Base-by-base conservation (phyloP, 1,140 invertebrate genomes). In the Schlechtendalia chinensis region DNA sequence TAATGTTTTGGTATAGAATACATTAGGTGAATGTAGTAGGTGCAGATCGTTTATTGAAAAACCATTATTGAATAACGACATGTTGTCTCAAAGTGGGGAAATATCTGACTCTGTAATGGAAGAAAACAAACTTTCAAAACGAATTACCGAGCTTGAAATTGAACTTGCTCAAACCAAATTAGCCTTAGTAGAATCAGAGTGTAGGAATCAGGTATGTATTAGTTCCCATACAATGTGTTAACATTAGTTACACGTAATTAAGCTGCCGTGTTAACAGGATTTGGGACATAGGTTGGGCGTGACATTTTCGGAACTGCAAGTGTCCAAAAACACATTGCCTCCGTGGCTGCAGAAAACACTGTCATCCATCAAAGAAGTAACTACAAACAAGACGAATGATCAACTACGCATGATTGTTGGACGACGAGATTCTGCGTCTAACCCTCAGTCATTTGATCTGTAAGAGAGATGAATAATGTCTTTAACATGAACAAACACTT, bases 111-210 rank as follows among this genome's bases (percentile, higher is more conserved):
- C 53, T 27, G 72, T 75, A 75, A 29, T 39, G 12, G 80, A 84
- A 74, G 63, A 77, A 63, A 53, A 80, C 27, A 81, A 80, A 74
- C 85, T 82, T 47, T 86, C 89, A 81, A 90, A 93, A 83, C 89
- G 93, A 82, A 91, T 98, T 77, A 89, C 94, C 16, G 96, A 98
- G 86, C 87, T 99, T 29, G 97, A 99, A 85, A 87, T 98, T 69
- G 97, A 99, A 85, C 87, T 99, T 80, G 97, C 97, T 5, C 94
- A 97, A 85, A 96, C 97, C 0, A 99, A 99, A 85, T 88, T 99
- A 82, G 96, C 96, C 0, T 91, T 98, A 79, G 98, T 99, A 5
- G 96, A 99, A 87, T 94, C 96, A 0, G 94, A 98, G 87, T 99
- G 97, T 88, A 91, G 93, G 84, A 98, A 97, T 88, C 96, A 98